Evolutionary conservation across 2,113 vertebrate species (phyloP).

Genomic region (Pseudorhombus dupliciocellatus): DNA sequence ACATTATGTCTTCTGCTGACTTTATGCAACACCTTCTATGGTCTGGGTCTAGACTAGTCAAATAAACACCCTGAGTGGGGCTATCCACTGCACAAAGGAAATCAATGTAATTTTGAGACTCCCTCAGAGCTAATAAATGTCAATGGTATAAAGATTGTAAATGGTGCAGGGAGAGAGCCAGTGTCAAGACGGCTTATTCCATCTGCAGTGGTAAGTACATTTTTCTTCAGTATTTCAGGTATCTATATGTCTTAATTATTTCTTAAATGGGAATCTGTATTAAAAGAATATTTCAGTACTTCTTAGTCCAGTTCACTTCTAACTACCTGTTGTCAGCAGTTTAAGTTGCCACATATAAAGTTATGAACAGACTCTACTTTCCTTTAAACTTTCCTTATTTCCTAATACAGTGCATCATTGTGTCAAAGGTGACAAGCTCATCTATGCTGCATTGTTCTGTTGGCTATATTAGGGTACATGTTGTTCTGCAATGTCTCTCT

Average conservation of each 20-base stretch:
- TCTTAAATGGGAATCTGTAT: slow-evolving; percentile 18
- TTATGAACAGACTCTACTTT: not conserved
- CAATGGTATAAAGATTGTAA: slow-evolving; percentile 22
- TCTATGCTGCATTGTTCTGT: slow-evolving; percentile 33
- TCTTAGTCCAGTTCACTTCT: not conserved
- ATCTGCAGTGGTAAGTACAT: not conserved
- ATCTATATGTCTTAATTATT: not conserved
- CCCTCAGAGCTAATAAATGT: slow-evolving; percentile 52
- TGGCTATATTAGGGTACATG: slow-evolving; percentile 51
- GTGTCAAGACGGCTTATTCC: slow-evolving; percentile 9
- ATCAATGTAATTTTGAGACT: slow-evolving; percentile 24
- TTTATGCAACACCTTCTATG: slow-evolving; percentile 59
- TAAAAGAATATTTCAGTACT: slow-evolving; percentile 14
- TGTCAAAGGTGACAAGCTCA: slow-evolving; percentile 19
- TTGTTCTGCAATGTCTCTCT: slow-evolving; percentile 35
- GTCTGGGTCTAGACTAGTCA: slow-evolving; percentile 32
- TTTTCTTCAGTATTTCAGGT: slow-evolving; percentile 8
- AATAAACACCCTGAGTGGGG: slow-evolving; percentile 29
- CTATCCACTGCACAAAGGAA: slow-evolving; percentile 24
- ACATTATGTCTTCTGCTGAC: slow-evolving; percentile 36
- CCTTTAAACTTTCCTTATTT: not conserved
- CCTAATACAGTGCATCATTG: slow-evolving; percentile 7
- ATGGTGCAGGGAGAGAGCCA: slow-evolving; percentile 4
- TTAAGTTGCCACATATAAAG: not conserved
- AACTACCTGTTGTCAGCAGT: not conserved